A percentile compares a stretch with the other conserved stretches of the same genome.
Conservation (phyloP, 2,113 vertebrate species). For the Okapia johnstoni region DNA sequence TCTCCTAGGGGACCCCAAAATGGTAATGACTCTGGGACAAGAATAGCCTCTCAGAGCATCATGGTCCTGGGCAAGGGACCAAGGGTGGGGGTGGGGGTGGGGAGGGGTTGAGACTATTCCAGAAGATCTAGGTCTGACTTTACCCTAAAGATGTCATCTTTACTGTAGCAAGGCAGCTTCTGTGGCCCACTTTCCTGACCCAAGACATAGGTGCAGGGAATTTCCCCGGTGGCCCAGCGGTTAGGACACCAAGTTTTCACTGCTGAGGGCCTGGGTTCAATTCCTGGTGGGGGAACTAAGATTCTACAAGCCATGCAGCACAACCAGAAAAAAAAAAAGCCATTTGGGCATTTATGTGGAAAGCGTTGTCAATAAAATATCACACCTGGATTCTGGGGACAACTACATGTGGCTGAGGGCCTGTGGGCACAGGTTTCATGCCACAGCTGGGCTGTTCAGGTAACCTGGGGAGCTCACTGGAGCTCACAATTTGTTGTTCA, state of each 20-base stretch:
- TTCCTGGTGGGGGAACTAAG: not conserved
- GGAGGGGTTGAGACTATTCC: not conserved
- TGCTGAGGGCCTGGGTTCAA: not conserved
- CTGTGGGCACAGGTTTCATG: not conserved
- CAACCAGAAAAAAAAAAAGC: not conserved
- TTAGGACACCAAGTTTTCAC: not conserved
- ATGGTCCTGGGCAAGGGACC: not conserved
- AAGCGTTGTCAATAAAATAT: not conserved
- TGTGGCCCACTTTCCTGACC: not conserved
- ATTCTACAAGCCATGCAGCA: not conserved
- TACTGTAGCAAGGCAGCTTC: not conserved
- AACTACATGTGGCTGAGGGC: not conserved
- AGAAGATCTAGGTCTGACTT: not conserved
- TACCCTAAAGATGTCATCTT: not conserved
- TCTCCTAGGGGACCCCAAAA: not conserved
- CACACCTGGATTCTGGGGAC: not conserved
- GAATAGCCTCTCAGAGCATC: not conserved
- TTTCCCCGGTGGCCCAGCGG: accelerated
- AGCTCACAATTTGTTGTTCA: not conserved
- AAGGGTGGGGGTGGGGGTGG: not conserved
- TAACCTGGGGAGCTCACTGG: not conserved
- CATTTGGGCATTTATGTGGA: not conserved
- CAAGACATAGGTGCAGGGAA: not conserved
- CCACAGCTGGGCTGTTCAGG: not conserved
- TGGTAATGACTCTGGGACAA: not conserved